These are phyloP conservation scores for Orthosia incerta DNA, from an alignment of 2,888 invertebrate species.

Conservation along the genomic window DNA sequence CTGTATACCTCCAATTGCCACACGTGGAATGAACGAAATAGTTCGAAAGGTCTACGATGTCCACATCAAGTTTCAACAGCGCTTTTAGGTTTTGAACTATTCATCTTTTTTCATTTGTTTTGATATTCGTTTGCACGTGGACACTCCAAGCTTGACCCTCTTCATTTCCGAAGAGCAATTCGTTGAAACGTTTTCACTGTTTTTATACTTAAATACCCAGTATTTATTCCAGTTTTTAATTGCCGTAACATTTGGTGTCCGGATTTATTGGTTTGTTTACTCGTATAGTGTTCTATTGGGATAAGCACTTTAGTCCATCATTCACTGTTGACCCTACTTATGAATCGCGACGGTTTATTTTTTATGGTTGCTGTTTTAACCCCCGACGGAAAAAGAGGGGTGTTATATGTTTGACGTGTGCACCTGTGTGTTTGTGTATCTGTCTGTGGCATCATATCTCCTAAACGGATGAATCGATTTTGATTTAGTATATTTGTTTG, in stretches of 20 bases:
- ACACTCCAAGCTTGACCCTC: neutral
- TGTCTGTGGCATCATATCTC: no score
- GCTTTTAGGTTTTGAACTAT: conserved; percentile 3
- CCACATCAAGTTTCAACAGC: conserved; percentile 4
- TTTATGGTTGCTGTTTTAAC: neutral
- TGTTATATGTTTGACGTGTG: no score
- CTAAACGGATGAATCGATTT: no score
- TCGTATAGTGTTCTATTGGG: neutral
- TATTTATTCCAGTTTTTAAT: conserved; percentile 7
- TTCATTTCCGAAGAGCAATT: neutral
- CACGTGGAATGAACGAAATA: conserved; percentile 9
- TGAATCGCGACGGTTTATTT: neutral
- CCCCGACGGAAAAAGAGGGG: no score
- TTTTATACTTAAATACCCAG: neutral
- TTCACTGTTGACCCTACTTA: conserved; percentile 11
- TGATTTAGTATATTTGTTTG: no score
- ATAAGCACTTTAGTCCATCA: neutral
- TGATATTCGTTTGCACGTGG: conserved; percentile 1
- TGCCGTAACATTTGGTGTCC: neutral
- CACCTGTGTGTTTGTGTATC: no score
- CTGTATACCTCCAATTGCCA: conserved; percentile 2
- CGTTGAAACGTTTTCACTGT: neutral
- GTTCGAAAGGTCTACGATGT: neutral
- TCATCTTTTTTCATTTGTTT: neutral
- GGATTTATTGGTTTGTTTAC: conserved; percentile 26